A percentile compares a stretch with the other conserved stretches of the same genome.
Evolutionary conservation across 1,140 invertebrate genomes (phyloP).

Genomic region (Ips nitidus): DNA sequence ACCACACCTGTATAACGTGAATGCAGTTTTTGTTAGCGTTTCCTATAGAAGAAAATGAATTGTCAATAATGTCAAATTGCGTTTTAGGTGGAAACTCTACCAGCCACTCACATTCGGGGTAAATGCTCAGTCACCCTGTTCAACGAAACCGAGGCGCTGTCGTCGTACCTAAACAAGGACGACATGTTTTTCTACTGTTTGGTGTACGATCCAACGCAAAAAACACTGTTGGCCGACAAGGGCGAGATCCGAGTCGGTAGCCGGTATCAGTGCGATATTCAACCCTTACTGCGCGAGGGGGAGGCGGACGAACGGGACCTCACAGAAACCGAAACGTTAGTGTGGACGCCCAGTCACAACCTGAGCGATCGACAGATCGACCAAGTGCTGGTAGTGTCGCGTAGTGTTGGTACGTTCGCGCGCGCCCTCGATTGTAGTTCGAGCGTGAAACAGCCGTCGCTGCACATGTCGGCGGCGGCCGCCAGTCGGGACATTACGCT

Average conservation of each 20-base stretch:
- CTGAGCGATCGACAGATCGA: slow-evolving; percentile 96
- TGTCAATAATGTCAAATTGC: background rate
- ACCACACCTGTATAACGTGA: too few species aligned
- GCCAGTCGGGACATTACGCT: slow-evolving; percentile 97
- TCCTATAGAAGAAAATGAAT: too few species aligned
- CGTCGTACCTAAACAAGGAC: slow-evolving; percentile 96
- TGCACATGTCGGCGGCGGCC: slow-evolving; percentile 98
- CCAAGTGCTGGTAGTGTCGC: slow-evolving; percentile 96
- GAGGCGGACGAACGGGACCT: slow-evolving; percentile 76
- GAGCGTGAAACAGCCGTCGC: slow-evolving; percentile 95
- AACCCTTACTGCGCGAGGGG: slow-evolving; percentile 70
- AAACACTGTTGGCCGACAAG: slow-evolving; percentile 97
- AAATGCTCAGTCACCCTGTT: slow-evolving; percentile 98
- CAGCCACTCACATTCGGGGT: slow-evolving; percentile 97
- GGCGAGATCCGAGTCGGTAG: slow-evolving; percentile 92
- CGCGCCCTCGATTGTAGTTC: slow-evolving; percentile 97
- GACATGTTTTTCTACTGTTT: slow-evolving; percentile 99
- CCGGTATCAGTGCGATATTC: slow-evolving; percentile 93
- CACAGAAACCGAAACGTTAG: slow-evolving; percentile 84
- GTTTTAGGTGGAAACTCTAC: slow-evolving; percentile 83
- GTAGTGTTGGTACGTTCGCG: slow-evolving; percentile 98
- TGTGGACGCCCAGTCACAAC: slow-evolving; percentile 90
- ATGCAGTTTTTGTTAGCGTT: too few species aligned
- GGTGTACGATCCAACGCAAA: slow-evolving; percentile 98
- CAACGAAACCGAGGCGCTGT: slow-evolving; percentile 95